These are phyloP conservation scores for Limulus polyphemus DNA, from an alignment of 2,888 invertebrate species.

Conservation along the genomic window DNA sequence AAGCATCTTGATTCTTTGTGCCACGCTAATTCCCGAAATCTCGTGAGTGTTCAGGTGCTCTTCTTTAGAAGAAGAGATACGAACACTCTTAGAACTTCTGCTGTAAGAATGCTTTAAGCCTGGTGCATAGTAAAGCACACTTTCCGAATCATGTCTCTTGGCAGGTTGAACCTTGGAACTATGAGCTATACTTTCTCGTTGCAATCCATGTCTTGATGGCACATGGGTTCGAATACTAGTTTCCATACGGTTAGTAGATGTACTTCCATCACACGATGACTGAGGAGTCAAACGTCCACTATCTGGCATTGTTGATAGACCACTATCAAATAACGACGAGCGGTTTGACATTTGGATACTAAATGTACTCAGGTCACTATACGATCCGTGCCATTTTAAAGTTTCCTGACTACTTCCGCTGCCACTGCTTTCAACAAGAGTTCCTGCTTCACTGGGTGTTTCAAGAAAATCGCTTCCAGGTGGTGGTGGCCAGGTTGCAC, in stretches of 20 bases:
- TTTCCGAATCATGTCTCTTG: slow-evolving; percentile 62
- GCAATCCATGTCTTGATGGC: not conserved
- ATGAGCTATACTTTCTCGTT: slow-evolving; percentile 47
- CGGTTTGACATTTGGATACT: slow-evolving; percentile 6
- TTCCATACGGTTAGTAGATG: not conserved
- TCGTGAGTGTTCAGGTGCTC: too few relatives aligned
- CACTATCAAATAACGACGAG: slow-evolving; percentile 10
- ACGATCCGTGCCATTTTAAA: slow-evolving; percentile 62
- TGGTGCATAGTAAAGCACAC: slow-evolving; percentile 52
- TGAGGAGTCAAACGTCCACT: slow-evolving; percentile 9
- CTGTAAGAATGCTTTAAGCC: slow-evolving; percentile 34
- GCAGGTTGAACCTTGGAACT: slow-evolving; percentile 62
- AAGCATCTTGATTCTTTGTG: not conserved
- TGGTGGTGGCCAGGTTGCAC: slow-evolving; percentile 1
- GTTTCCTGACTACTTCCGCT: slow-evolving; percentile 48
- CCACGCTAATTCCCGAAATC: too few relatives aligned
- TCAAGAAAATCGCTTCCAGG: slow-evolving; percentile 7
- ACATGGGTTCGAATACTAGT: slow-evolving; percentile 41
- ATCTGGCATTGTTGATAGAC: slow-evolving; percentile 11
- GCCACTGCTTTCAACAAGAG: slow-evolving; percentile 18
- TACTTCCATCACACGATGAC: slow-evolving; percentile 9
- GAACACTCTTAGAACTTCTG: too few relatives aligned
- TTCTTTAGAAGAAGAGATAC: too few relatives aligned
- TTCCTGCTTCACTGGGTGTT: slow-evolving; percentile 17
- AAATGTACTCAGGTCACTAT: slow-evolving; percentile 52